Percentiles rank a stretch among this genome's conserved stretches.
Conservation (phyloP, 2,113 vertebrate species). For the Thalassarche chlororhynchos region DNA sequence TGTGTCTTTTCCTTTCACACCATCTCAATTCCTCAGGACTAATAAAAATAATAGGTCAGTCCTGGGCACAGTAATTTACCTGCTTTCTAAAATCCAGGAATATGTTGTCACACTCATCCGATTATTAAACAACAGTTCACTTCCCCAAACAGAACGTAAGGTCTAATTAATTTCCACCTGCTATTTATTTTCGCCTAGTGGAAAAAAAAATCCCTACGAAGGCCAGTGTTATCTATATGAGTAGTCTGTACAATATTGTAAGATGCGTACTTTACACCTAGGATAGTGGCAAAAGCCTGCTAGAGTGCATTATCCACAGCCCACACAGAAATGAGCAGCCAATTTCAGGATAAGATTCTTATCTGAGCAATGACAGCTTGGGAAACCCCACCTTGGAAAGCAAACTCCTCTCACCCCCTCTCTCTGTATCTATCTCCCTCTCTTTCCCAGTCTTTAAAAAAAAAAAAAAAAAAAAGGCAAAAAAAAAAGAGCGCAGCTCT, state of each 20-base stretch:
- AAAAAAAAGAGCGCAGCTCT: neutral
- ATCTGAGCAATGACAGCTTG: constrained; percentile 16
- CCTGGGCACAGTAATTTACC: constrained; percentile 2
- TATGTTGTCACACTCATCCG: neutral
- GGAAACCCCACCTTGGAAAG: constrained; percentile 37
- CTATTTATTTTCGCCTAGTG: constrained; percentile 23
- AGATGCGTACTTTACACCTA: neutral
- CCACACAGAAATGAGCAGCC: constrained; percentile 43
- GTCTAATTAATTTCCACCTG: constrained; percentile 32
- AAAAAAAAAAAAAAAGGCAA: neutral
- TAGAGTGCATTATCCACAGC: neutral
- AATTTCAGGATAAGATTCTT: constrained; percentile 32
- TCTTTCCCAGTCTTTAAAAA: neutral
- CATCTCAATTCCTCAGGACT: neutral
- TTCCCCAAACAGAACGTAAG: constrained; percentile 17
- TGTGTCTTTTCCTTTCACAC: neutral
- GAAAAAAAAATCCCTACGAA: neutral
- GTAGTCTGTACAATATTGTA: neutral
- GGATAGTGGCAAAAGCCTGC: neutral
- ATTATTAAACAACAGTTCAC: constrained; percentile 55
- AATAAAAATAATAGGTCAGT: constrained; percentile 21
- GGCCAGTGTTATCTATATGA: neutral
- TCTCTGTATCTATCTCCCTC: neutral
- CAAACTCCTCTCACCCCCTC: constrained; percentile 2
- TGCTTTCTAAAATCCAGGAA: constrained; percentile 44